Base-by-base conservation (phyloP, 2,113 vertebrate genomes). In the Cariama cristata region DNA sequence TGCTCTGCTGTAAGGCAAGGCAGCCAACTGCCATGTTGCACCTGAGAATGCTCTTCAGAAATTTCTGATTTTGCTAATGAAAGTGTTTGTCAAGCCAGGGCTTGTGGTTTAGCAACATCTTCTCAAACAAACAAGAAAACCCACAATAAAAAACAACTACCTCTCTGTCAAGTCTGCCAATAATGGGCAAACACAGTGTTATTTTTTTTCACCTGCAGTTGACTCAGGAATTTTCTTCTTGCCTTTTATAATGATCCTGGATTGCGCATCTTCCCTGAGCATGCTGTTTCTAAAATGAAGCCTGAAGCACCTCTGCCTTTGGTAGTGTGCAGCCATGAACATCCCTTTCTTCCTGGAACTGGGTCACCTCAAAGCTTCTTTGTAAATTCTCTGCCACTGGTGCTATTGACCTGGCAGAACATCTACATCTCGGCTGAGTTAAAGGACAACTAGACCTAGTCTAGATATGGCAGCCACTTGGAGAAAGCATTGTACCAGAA, bases 41-140 rank as follows among this genome's bases (percentile, higher is more conserved):
- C 97, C 95, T 96, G 91, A 97, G 73, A 95, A 90, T 14, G 62
- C 66, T 81, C 42, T 68, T 85, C 89, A 96, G 49, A 95, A 87
- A 79, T 38, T 66, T 82, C 87, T 73, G 8, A 40, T 84, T 96
- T 91, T 82, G 71, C 45, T 86, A 35, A 26, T 75, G 79, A 59
- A 86, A 94, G 26, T n/a, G 32, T 85, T 71, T 67, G 35, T 66
- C 86, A 92, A 80, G 73, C 49, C 66, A 85, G 27, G 63, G 42
- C 79, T 77, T 94, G 82, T 80, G 42, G 42, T 86, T 91, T 79
- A 96, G n/a, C 80, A 86, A 75, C 60, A 85, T 74, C n/a, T 32
- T 92, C 53, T 86, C 42, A 82, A 90, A 86, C 62, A 76, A 90
- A 95, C 45, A 88, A 64, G 33, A 90, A 81, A 85, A 82, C 7